Conservation (phyloP, 1,140 invertebrate genomes). For the Nasonia longicornis region DNA sequence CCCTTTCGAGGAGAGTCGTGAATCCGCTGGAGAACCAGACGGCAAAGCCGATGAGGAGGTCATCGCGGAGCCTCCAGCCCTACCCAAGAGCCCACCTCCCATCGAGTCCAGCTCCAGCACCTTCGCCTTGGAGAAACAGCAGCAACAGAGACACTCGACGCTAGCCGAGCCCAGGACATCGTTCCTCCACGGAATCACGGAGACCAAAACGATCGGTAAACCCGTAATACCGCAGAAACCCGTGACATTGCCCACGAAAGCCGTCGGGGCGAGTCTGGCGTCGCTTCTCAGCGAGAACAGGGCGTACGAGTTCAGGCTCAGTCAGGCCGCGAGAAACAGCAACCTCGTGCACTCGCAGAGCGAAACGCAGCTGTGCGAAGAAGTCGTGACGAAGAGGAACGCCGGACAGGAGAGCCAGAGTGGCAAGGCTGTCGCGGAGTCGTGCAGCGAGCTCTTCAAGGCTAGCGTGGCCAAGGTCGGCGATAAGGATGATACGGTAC, state of each 20-base stretch:
- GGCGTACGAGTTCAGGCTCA: constrained; percentile 38
- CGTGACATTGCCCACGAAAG: constrained; percentile 43
- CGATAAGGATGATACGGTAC: constrained; percentile 9
- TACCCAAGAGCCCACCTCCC: constrained; percentile 75
- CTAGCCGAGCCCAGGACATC: constrained; percentile 76
- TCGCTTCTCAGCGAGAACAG: constrained; percentile 42
- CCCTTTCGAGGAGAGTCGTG: constrained; percentile 73
- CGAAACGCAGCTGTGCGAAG: constrained; percentile 36
- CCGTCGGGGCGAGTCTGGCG: constrained; percentile 31
- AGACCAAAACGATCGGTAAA: constrained; percentile 51
- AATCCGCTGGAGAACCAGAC: constrained; percentile 84
- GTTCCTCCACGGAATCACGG: constrained; percentile 75
- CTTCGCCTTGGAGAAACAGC: neutral
- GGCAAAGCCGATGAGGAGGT: constrained; percentile 83
- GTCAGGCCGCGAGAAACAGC: neutral
- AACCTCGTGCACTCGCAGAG: constrained; percentile 32
- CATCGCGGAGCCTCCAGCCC: constrained; percentile 73
- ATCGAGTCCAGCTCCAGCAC: constrained; percentile 33
- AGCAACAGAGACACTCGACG: constrained; percentile 57
- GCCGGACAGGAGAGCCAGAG: neutral
- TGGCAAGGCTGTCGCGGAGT: neutral
- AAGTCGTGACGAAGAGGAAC: neutral
- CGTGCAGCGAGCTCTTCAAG: constrained; percentile 2
- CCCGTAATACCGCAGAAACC: constrained; percentile 61
- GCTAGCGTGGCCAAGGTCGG: neutral